phyloP scores from a whole-genome alignment of 2,888 invertebrate genomes.

The Campopleginae sp. region DNA sequence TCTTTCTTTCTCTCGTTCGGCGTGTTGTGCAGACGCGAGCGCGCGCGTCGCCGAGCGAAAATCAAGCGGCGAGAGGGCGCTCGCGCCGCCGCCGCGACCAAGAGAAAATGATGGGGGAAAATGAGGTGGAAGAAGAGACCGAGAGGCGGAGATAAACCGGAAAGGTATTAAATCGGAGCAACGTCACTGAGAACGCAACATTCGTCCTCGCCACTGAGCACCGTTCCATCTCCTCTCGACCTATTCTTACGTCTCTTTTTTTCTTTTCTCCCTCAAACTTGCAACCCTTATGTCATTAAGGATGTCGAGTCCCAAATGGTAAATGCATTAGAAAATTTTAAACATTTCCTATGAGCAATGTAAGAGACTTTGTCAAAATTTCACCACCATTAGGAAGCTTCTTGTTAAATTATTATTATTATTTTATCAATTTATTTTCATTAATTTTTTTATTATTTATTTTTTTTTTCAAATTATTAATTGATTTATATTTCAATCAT shows the following conservation, averaged over 20 bases:
- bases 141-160: constrained; percentile 54
- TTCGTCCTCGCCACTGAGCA: constrained; percentile 12
- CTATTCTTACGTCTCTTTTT: constrained; percentile 17
- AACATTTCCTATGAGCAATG: no score
- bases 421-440: no score
- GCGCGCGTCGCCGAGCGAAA: constrained; percentile 70
- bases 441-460: no score
- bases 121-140: constrained; percentile 68
- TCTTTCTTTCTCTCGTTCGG: constrained; percentile 56
- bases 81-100: constrained; percentile 64
- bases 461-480: no score
- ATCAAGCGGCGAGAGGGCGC: constrained; percentile 84
- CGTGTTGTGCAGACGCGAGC: constrained; percentile 70
- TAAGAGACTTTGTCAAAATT: no score
- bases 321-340: no score
- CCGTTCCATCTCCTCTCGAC: constrained; percentile 6
- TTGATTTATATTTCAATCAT: no score
- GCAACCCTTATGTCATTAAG: constrained; percentile 7
- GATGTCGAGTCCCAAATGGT: no score
- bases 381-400: no score
- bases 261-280: constrained; percentile 7
- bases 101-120: constrained; percentile 53
- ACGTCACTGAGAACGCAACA: constrained; percentile 30
- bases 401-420: no score
- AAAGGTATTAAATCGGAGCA: constrained; percentile 12